These are phyloP conservation scores for Panurus biarmicus DNA, from an alignment of 2,113 vertebrate genomes.

Conservation along the genomic window DNA sequence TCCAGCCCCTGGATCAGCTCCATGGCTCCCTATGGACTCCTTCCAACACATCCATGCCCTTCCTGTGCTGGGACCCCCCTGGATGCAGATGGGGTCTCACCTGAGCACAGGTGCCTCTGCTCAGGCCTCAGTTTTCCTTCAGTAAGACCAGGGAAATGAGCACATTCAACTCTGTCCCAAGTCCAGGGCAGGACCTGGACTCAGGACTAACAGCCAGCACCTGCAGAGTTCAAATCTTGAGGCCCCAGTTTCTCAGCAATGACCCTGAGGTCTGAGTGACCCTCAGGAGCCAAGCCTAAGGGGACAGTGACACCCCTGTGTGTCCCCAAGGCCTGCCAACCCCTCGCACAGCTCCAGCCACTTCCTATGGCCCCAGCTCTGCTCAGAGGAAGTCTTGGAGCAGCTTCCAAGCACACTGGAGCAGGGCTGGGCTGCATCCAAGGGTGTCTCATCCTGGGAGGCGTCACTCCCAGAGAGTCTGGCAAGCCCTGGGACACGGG, in stretches of 20 bases:
- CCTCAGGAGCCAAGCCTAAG: not conserved
- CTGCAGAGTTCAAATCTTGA: not conserved
- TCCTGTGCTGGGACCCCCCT: not conserved
- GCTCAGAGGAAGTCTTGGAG: not conserved
- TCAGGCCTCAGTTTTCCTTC: not conserved
- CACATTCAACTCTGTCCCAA: not conserved
- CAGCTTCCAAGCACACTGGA: not conserved
- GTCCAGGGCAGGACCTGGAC: not conserved
- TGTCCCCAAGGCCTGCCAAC: not conserved
- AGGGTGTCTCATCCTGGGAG: not conserved
- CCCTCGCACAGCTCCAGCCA: not conserved
- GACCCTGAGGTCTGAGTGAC: not conserved
- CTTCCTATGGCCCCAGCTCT: not conserved
- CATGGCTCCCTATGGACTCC: not conserved
- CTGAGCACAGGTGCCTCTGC: not conserved
- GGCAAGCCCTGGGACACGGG: not conserved
- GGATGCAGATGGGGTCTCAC: not conserved
- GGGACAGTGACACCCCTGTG: not conserved
- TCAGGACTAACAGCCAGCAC: not conserved
- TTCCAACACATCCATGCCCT: not conserved
- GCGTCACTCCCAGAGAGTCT: not conserved
- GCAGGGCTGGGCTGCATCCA: not conserved
- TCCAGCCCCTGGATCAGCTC: not conserved
- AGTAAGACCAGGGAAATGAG: not conserved
- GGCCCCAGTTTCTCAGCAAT: not conserved